phyloP scores from a whole-genome alignment of 2,113 vertebrate species.

The Grammomys surdaster region DNA sequence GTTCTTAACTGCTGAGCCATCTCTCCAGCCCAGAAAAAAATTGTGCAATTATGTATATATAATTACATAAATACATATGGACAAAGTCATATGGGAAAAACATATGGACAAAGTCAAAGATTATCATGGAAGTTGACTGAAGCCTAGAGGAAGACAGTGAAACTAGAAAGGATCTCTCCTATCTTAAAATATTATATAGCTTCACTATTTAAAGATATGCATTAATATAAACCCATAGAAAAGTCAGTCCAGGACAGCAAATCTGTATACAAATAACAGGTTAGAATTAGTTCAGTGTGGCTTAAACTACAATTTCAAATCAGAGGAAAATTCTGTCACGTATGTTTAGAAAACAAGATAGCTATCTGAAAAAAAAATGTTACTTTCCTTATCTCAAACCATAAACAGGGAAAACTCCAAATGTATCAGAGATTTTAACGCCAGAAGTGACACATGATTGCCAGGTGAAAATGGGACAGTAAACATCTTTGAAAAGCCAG shows the following conservation, averaged over 20 bases:
- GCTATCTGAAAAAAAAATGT: neutral
- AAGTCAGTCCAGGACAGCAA: neutral
- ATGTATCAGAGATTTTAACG: constrained; percentile 29
- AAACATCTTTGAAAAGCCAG: neutral
- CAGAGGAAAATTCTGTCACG: neutral
- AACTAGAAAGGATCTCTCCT: neutral
- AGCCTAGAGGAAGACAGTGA: neutral
- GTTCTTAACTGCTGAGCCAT: neutral
- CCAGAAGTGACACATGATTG: constrained; percentile 13
- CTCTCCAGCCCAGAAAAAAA: neutral
- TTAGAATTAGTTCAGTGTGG: constrained; percentile 16
- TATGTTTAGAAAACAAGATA: constrained; percentile 5
- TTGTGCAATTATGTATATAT: neutral
- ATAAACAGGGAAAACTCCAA: neutral
- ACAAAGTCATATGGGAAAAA: neutral
- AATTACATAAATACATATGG: neutral
- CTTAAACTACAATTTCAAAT: constrained; percentile 44
- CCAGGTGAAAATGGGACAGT: neutral
- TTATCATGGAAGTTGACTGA: neutral
- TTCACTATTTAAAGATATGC: neutral
- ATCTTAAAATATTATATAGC: neutral
- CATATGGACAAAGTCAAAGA: neutral
- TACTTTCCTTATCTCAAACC: neutral
- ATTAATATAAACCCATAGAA: neutral
- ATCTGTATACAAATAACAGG: neutral